Conservation (phyloP, 2,113 vertebrate species). For the Crotophaga sulcirostris region DNA sequence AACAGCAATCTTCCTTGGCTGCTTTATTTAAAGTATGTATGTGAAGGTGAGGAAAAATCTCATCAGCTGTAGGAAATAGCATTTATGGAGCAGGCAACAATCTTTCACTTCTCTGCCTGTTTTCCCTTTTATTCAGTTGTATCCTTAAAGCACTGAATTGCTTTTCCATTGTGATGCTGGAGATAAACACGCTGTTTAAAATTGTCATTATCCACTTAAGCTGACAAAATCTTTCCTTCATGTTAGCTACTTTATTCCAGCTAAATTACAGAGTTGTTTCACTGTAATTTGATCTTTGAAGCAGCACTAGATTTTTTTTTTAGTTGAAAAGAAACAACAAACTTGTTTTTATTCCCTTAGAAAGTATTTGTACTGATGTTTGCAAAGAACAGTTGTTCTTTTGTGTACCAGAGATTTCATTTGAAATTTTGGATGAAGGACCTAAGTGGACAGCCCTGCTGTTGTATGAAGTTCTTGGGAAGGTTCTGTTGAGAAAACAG, state of each 20-base stretch:
- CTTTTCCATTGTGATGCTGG: accelerated
- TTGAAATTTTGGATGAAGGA: neutral
- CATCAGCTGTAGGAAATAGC: neutral
- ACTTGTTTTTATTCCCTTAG: neutral
- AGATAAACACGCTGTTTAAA: neutral
- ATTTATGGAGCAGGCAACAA: neutral
- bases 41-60: neutral
- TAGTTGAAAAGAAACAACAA: neutral
- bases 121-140: neutral
- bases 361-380: neutral
- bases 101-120: neutral
- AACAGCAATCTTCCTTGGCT: neutral
- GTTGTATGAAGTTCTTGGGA: neutral
- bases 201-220: neutral
- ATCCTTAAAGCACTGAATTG: neutral
- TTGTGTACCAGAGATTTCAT: neutral
- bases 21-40: neutral
- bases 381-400: neutral
- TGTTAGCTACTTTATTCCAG: neutral
- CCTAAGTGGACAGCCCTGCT: neutral
- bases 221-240: neutral
- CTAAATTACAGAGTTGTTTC: neutral
- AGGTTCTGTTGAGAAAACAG: neutral
- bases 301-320: neutral
- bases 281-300: neutral